A percentile compares a stretch with the other conserved stretches of the same genome.
These are phyloP conservation scores for Lophotriccus pileatus DNA, from an alignment of 2,797 vertebrate species.

Conservation along the genomic window DNA sequence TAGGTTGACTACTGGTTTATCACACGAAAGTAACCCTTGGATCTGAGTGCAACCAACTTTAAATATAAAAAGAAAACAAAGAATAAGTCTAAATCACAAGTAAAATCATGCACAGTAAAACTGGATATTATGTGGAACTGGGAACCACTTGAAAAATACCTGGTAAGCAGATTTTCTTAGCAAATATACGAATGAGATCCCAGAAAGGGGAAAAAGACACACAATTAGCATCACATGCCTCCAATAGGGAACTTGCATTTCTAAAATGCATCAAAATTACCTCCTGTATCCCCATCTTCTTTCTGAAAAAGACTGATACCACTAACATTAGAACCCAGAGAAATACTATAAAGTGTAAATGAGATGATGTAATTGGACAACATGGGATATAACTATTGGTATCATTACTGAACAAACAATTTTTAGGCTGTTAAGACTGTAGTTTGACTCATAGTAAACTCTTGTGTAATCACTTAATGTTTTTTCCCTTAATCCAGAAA, in stretches of 20 bases:
- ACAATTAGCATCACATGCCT: rapidly evolving
- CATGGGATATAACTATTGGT: background rate
- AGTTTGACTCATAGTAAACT: background rate
- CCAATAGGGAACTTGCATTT: background rate
- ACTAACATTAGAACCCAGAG: background rate
- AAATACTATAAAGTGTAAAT: background rate
- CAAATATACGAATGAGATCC: background rate
- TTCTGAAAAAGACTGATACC: background rate
- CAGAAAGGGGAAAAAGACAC: background rate
- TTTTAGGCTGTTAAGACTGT: background rate
- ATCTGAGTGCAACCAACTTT: background rate
- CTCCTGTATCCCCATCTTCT: background rate
- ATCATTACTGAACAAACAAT: background rate
- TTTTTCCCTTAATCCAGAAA: background rate
- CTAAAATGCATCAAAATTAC: background rate
- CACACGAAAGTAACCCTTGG: background rate
- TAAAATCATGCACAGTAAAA: background rate
- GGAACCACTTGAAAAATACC: background rate
- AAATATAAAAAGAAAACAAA: background rate
- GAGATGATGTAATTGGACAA: background rate
- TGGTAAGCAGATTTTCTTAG: rapidly evolving
- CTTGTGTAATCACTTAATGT: background rate
- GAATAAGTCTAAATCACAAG: background rate
- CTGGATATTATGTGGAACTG: background rate
- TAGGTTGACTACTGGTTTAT: background rate